These are phyloP conservation scores for Scaptomyza montana DNA, from an alignment of 1,140 invertebrate species.

Conservation along the genomic window DNA sequence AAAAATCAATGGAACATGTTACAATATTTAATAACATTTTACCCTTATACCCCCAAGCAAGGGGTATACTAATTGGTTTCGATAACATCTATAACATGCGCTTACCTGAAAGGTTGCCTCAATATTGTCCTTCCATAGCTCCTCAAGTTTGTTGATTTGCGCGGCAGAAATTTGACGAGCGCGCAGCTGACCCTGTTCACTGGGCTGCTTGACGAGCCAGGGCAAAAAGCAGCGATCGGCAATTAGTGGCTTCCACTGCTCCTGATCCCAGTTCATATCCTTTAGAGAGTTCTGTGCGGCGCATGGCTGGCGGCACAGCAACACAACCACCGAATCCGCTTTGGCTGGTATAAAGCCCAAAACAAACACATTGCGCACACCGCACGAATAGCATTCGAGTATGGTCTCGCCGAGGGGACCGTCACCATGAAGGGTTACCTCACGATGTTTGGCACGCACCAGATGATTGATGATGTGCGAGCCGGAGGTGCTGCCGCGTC, in stretches of 20 bases:
- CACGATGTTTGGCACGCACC: slow-evolving; percentile 98
- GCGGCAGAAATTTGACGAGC: slow-evolving; percentile 97
- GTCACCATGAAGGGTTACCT: slow-evolving; percentile 98
- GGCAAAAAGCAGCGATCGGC: slow-evolving; percentile 97
- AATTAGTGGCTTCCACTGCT: slow-evolving; percentile 99
- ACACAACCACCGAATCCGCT: slow-evolving; percentile 99
- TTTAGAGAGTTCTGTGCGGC: slow-evolving; percentile 97
- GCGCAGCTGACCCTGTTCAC: slow-evolving; percentile 97
- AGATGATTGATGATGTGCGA: slow-evolving; percentile 99
- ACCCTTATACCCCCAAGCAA: no score
- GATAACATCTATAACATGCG: no score
- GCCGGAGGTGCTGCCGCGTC: slow-evolving; percentile 98
- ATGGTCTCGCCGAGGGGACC: slow-evolving; percentile 98
- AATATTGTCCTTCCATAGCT: slow-evolving; percentile 99
- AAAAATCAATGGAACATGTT: no score
- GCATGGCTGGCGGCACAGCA: slow-evolving; percentile 98
- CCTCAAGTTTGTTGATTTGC: slow-evolving; percentile 99
- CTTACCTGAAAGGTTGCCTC: slow-evolving; percentile 95
- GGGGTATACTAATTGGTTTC: no score
- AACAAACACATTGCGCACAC: slow-evolving; percentile 98
- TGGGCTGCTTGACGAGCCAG: slow-evolving; percentile 98
- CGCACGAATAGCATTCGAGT: slow-evolving; percentile 99
- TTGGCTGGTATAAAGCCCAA: slow-evolving; percentile 99
- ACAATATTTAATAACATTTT: no score
- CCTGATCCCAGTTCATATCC: slow-evolving; percentile 99